These are phyloP conservation scores for Sternarchorhynchus goeldii DNA, from an alignment of 2,797 vertebrate species.

Conservation along the genomic window DNA sequence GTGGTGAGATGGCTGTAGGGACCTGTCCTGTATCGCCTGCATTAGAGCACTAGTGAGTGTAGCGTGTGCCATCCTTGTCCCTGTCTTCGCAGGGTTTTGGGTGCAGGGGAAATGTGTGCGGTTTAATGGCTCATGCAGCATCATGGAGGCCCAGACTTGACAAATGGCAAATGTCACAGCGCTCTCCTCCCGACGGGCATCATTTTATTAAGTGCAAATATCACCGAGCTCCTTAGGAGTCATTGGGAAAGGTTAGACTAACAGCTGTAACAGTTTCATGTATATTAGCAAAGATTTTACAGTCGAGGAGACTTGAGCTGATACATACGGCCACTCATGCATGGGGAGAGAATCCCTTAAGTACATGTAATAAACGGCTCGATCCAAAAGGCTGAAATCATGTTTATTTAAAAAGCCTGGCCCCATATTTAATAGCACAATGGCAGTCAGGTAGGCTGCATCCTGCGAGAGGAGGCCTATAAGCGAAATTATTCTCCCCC, in stretches of 20 bases:
- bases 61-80: slow-evolving; percentile 33
- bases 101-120: slow-evolving; percentile 47
- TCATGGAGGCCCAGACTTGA: slow-evolving; percentile 79
- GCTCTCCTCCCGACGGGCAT: slow-evolving; percentile 86
- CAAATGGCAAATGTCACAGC: slow-evolving; percentile 87
- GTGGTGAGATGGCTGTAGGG: too few species aligned
- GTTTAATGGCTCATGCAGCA: slow-evolving; percentile 80
- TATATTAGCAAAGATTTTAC: slow-evolving; percentile 77
- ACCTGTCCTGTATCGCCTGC: slow-evolving; percentile 47
- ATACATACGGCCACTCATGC: slow-evolving; percentile 78
- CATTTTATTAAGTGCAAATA: slow-evolving; percentile 89
- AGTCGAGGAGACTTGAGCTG: slow-evolving; percentile 69
- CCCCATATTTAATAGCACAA: slow-evolving; percentile 74
- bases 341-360: slow-evolving; percentile 71
- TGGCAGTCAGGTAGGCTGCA: slow-evolving; percentile 57
- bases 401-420: slow-evolving; percentile 82
- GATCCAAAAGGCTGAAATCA: slow-evolving; percentile 68
- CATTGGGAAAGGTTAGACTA: slow-evolving; percentile 80
- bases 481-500: slow-evolving; percentile 70
- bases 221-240: slow-evolving; percentile 85
- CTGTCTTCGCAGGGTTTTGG: slow-evolving; percentile 20
- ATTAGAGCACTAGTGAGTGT: slow-evolving; percentile 50
- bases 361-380: slow-evolving; percentile 79
- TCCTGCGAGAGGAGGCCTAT: slow-evolving; percentile 66
- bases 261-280: slow-evolving; percentile 82